Base-by-base conservation (phyloP, 1,140 invertebrate species). In the Drosophila neocordata region DNA sequence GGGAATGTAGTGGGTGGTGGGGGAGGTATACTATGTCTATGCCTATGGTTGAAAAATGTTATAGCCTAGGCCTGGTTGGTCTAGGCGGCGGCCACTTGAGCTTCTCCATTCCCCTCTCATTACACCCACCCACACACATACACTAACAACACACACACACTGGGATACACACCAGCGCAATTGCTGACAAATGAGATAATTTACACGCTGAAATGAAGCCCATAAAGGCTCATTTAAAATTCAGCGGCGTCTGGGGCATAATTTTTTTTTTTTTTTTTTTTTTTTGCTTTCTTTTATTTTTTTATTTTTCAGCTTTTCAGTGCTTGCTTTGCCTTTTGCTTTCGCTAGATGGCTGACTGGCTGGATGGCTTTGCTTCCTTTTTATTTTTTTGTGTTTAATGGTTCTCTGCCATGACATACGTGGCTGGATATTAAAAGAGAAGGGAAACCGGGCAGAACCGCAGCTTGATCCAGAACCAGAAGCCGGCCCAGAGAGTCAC, bases 181-280 rank as follows among this genome's bases (percentile, higher is more conserved):
- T 88, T 88, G 83, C 83, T 88, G 83, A 88, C 83, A 88, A 88
- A 88, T 88, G 83, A 88, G 83, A 88, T 88, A 88, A 88, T 88
- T 88, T 88, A 88, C 83, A 88, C 83, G 83, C 83, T 88, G 83
- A 88, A 88, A 88, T 88, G 83, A 88, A 88, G 83, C 83, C 83
- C 83, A 88, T 88, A 88, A 88, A 88, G 83, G 79, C 83, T 88
- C 83, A 88, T 88, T 88, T 88, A 88, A 88, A 88, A 88, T 88
- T 88, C 83, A 88, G 79, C 83, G 83, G 83, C 83, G 83, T 88
- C 83, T 88, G 79, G 83, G 83, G 83, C 83, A 88, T 88, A 88
- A 88, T 88, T 88, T 88, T 78, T 81, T 81, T 87, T 31, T 31
- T 31, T 57, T 78, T 81, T 87, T 31, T 6, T 4, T 57, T 77